A percentile compares a stretch with the other conserved stretches of the same genome.
Conservation (phyloP, 2,888 invertebrate genomes). For the Heliconius charithonia region DNA sequence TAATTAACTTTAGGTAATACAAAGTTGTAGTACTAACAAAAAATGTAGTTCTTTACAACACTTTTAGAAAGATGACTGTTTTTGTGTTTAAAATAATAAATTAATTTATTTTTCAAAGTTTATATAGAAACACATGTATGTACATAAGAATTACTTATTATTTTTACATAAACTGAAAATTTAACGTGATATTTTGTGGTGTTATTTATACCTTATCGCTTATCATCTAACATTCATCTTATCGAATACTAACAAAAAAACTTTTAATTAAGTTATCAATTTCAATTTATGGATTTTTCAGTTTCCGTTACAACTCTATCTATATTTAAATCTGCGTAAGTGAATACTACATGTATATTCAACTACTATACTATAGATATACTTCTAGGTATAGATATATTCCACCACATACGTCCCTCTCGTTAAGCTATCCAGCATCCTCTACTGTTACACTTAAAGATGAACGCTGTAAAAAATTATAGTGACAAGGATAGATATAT, state of each 20-base stretch:
- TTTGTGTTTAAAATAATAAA: no score
- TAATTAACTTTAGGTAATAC: no score
- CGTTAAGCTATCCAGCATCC: slow-evolving; percentile 71
- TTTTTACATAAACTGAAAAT: neutral
- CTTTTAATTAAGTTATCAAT: no score
- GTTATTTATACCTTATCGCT: neutral
- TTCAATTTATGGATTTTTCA: slow-evolving; percentile 34
- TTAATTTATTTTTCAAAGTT: no score
- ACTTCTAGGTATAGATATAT: slow-evolving; percentile 42
- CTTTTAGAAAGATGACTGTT: no score
- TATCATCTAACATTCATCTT: neutral
- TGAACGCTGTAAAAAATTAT: slow-evolving; percentile 60
- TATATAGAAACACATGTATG: no score
- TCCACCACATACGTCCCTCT: slow-evolving; percentile 64
- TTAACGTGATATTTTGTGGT: neutral
- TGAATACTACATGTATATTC: slow-evolving; percentile 50
- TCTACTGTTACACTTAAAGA: slow-evolving; percentile 71
- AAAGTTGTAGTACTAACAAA: no score
- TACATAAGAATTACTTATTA: no score
- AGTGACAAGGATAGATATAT: slow-evolving; percentile 70
- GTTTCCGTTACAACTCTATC: slow-evolving; percentile 43
- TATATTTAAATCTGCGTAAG: slow-evolving; percentile 54
- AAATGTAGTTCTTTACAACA: no score
- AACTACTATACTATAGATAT: slow-evolving; percentile 48
- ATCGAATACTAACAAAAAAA: neutral